Percentiles rank a stretch among this genome's conserved stretches.
Conservation (phyloP, 2,888 invertebrate genomes). For the Cabera pusaria region DNA sequence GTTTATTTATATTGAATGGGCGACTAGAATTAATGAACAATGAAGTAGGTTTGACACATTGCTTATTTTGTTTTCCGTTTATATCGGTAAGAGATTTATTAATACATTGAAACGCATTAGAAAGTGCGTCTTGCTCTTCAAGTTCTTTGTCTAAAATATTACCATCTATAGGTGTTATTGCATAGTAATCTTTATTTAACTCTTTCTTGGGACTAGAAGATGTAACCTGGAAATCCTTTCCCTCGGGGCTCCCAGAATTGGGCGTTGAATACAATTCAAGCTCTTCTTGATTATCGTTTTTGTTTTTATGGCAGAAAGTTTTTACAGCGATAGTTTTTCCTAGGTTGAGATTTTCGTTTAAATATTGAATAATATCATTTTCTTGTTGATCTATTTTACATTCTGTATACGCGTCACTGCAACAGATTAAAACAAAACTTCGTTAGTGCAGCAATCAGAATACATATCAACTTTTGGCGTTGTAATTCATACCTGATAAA, state of each 20-base stretch:
- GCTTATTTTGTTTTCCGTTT: constrained; percentile 43
- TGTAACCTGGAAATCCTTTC: constrained; percentile 50
- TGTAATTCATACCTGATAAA: constrained; percentile 67
- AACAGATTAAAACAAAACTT: constrained; percentile 25
- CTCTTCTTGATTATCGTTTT: constrained; percentile 59
- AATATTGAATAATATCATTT: constrained; percentile 69
- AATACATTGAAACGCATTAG: constrained; percentile 75
- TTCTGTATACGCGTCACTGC: constrained; percentile 78
- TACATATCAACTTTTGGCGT: no score
- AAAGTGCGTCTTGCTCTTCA: constrained; percentile 78
- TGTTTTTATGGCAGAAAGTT: constrained; percentile 34
- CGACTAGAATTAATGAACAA: constrained; percentile 70
- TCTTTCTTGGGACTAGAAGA: constrained; percentile 68
- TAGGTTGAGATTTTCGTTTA: constrained; percentile 55
- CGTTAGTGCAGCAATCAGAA: no score
- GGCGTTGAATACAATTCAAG: constrained; percentile 73
- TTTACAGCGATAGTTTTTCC: constrained; percentile 34
- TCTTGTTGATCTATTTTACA: constrained; percentile 76
- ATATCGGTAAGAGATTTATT: constrained; percentile 57
- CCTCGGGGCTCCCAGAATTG: constrained; percentile 63
- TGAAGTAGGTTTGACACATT: constrained; percentile 61
- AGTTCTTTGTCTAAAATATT: constrained; percentile 75
- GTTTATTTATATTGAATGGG: constrained; percentile 61
- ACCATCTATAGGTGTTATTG: constrained; percentile 62
- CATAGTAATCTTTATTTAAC: constrained; percentile 69